phyloP scores from a whole-genome alignment of 2,888 invertebrate species.

The Lordiphosa andalusiaca region DNA sequence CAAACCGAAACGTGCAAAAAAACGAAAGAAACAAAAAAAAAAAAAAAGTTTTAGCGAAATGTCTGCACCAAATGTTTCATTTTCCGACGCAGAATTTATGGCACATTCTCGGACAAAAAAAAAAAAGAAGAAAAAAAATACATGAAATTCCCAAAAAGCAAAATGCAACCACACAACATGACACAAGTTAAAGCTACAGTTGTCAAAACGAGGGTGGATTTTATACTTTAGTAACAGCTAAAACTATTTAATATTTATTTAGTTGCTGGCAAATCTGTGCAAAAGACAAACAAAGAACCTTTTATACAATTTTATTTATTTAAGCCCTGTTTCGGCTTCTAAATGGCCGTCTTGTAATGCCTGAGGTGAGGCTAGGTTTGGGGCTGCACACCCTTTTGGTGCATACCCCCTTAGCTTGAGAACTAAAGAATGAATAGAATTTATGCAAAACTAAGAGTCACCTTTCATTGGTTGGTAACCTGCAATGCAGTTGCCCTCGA shows the following conservation, averaged over 20 bases:
- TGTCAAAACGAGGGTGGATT: background rate
- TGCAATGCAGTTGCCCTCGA: no score
- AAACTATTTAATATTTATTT: no score
- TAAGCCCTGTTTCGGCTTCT: no score
- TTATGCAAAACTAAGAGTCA: no score
- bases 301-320: background rate
- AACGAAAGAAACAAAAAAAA: background rate
- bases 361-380: no score
- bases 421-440: no score
- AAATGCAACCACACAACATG: constrained; percentile 13
- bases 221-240: no score
- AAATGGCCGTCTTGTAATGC: no score
- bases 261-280: background rate
- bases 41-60: constrained; percentile 33
- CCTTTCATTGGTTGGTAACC: no score
- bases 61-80: constrained; percentile 42
- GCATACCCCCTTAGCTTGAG: no score
- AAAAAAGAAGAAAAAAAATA: constrained; percentile 9
- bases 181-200: constrained; percentile 8
- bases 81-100: constrained; percentile 18
- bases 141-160: background rate
- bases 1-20: constrained; percentile 31
- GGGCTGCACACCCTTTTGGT: no score
- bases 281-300: background rate
- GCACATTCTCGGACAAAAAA: constrained; percentile 13